Conservation (phyloP, 1,140 invertebrate genomes). For the Frieseomelitta varia region DNA sequence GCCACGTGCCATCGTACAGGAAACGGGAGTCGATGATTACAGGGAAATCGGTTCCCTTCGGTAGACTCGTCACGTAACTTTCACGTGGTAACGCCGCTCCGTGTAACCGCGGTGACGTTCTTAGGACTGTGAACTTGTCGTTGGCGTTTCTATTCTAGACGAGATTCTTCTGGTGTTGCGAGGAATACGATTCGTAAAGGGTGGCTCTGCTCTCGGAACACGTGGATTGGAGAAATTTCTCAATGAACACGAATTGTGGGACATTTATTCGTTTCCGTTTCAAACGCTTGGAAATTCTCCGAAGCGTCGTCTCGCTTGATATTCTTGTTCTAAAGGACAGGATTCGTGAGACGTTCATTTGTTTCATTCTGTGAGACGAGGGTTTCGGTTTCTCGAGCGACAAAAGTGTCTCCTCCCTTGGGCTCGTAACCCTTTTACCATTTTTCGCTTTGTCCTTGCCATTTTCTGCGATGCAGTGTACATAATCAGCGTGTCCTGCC, state of each 20-base stretch:
- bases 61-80: slow-evolving; percentile 54
- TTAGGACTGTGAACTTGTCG: not conserved
- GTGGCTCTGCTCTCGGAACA: too few species aligned
- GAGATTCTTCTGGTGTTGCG: not conserved
- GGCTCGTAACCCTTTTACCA: slow-evolving; percentile 18
- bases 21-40: slow-evolving; percentile 52
- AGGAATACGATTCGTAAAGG: not conserved
- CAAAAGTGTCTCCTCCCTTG: not conserved
- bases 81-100: slow-evolving; percentile 32
- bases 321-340: not conserved
- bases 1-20: slow-evolving; percentile 64
- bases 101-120: slow-evolving; percentile 4
- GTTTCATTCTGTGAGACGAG: not conserved
- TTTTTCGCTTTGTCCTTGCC: not conserved
- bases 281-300: too few species aligned
- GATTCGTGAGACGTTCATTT: slow-evolving; percentile 25
- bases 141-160: not conserved
- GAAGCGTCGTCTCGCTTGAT: too few species aligned
- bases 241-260: too few species aligned
- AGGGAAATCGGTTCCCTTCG: slow-evolving; percentile 57
- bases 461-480: slow-evolving; percentile 32
- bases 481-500: slow-evolving; percentile 75
- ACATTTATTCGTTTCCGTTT: too few species aligned
- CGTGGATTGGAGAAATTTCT: too few species aligned
- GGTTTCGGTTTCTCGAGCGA: slow-evolving; percentile 10